Evolutionary conservation across 2,113 vertebrate genomes (phyloP).

Genomic region (Elanoides forficatus): DNA sequence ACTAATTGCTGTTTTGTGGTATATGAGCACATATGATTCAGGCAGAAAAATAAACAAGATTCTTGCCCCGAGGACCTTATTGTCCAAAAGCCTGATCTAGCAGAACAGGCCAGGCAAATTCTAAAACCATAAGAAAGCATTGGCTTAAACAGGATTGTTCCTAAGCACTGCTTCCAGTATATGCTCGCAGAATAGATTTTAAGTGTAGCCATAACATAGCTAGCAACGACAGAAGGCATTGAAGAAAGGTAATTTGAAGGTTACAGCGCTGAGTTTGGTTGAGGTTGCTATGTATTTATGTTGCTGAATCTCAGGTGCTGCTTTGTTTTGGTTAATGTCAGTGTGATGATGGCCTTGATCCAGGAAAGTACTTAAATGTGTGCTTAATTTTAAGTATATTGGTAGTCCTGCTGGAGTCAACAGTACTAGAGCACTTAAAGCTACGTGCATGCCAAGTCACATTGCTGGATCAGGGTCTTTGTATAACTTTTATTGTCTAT

Average conservation of each 20-base stretch:
- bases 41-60: constrained; percentile 9
- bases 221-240: not conserved
- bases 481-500: not conserved
- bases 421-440: not conserved
- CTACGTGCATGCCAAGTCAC: not conserved
- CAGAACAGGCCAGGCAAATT: constrained; percentile 12
- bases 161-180: not conserved
- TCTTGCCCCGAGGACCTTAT: not conserved
- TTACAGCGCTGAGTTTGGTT: not conserved
- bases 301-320: constrained; percentile 26
- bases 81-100: not conserved
- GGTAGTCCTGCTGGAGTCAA: not conserved
- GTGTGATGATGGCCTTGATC: not conserved
- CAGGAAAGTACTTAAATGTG: constrained; percentile 28
- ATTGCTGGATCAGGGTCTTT: not conserved
- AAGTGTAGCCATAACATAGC: not conserved
- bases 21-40: not conserved
- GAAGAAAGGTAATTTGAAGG: constrained; percentile 39
- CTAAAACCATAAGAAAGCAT: not conserved
- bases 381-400: not conserved
- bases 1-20: not conserved
- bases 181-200: not conserved
- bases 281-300: constrained; percentile 9
- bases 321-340: constrained; percentile 20
- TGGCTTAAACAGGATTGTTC: not conserved